These are phyloP conservation scores for Struthidea cinerea DNA, from an alignment of 2,113 vertebrate genomes.

Conservation along the genomic window DNA sequence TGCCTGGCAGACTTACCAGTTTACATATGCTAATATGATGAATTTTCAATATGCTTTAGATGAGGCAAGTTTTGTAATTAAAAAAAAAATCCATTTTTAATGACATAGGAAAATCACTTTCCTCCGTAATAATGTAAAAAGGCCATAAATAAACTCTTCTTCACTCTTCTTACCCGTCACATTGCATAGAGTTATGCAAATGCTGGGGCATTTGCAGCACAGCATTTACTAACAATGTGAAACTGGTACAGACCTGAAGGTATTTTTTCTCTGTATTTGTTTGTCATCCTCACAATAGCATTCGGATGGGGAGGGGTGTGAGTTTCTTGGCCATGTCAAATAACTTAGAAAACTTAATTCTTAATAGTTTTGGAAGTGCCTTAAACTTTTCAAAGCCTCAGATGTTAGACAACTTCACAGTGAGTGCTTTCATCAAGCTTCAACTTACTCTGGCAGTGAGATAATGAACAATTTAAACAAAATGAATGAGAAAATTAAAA, in stretches of 20 bases:
- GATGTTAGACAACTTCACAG: conserved; percentile 24
- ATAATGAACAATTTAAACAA: conserved; percentile 51
- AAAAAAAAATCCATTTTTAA: not conserved
- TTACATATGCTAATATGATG: not conserved
- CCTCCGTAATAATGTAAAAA: not conserved
- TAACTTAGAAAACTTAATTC: not conserved
- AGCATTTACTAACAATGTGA: not conserved
- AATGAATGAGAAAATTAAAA: conserved; percentile 56
- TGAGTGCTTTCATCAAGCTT: conserved; percentile 10
- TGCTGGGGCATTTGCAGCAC: not conserved
- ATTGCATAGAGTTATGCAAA: not conserved
- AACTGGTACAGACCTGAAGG: not conserved
- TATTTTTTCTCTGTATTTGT: not conserved
- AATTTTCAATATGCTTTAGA: not conserved
- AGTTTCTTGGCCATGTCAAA: not conserved
- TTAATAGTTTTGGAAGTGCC: not conserved
- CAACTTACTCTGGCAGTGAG: not conserved
- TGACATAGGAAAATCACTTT: not conserved
- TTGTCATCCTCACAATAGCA: not conserved
- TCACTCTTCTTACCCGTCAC: not conserved
- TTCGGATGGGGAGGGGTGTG: not conserved
- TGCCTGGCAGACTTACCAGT: not conserved
- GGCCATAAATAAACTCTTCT: not conserved
- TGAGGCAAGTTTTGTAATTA: not conserved
- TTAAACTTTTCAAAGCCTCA: conserved; percentile 2